Evolutionary conservation across 2,797 vertebrate species (phyloP), one percentile per base, ranked within the genome.

Genomic region (Ctenopoma kingsleyae): DNA sequence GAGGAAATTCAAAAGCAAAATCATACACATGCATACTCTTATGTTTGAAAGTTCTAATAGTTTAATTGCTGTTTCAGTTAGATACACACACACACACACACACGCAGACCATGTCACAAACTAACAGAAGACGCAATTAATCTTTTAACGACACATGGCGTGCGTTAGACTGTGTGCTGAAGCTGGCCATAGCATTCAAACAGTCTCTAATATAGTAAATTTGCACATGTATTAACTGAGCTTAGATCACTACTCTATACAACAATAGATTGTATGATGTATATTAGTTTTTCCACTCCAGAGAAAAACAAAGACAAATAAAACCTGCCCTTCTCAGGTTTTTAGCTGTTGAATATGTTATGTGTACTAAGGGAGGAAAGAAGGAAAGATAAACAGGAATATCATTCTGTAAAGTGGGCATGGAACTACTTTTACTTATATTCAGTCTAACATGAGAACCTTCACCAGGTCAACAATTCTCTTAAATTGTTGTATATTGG

Each of bases 1-100:
- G 71, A 25, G 17, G 38, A 71, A 47, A 62, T 48, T 49, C 46
- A 66, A 46, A 20, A 13, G 50, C 35, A 17, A 22, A 35, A 56
- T 58, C 30, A 25, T 53, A 27, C 8, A 52, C 68, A 41, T 75
- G 32, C 47, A 58, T 54, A 8, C 5, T 30, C 19, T 70, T 44
- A 20, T 8, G 61, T 68, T 67, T 55, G 17, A 64, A 60, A 66
- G 16, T 6, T 56, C 15, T 23, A 20, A 25, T 35, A 9, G 13
- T 30, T 55, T 25, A 23, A 50, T 15, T 22, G 20, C 19, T 44
- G 40, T 50, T 53, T 48, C 17, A 32, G 3, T 75, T 20, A n/a
- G 32, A 67, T 16, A n/a, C 1, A 0, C 22, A 12, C 25, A 22
- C 67, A 25, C 30, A n/a, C 17, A 36, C 1, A 0, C 22, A 12